Base-by-base conservation (phyloP, 1,140 invertebrate genomes). In the Drosophila simulans region DNA sequence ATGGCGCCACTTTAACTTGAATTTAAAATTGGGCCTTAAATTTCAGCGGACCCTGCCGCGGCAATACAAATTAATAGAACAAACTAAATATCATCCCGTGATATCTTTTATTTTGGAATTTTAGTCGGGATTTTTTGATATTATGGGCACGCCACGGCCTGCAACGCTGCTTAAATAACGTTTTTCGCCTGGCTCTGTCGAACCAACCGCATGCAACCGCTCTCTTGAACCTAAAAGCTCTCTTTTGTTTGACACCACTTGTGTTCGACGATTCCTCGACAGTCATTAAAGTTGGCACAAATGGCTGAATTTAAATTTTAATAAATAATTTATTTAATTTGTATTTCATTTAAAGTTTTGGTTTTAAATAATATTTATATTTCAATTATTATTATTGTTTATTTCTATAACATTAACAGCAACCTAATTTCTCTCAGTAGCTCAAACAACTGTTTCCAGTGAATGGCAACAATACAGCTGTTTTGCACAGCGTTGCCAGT, bases 381-480 rank as follows among this genome's bases (percentile, higher is more conserved):
- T 20, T 20, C 4, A 4, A 8, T 45, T 20, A 20, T 11, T 10
- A 4, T 31, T 60, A 11, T 31, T 40, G 3, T 12, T 51, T 56
- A 12, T 12, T 42, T 53, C n/a, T 0, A 10, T 1, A 4, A 11
- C 12, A 27, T 4, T 7, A 22, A 37, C 4, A 4, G 4, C 4
- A 37, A 13, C 17, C 17, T 4, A 4, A 12, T n/a, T 5, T 27
- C 17, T 70, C 2, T 8, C 78, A 45, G 73, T 81, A 70, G 37
- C 31, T 1, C 0, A 5, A 1, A n/a, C 1, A 51, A 51, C 25
- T 1, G 1, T 66, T 31, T 5, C 0, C 3, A 63, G 65, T 37
- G 73, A 81, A 73, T 77, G 58, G 8, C 58, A 73, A 52, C 27
- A n/a, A 54, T 80, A 82, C 80, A 82, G 74, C 74, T 82, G 80